Evolutionary conservation across 1,140 invertebrate genomes (phyloP), one percentile per base, ranked within the genome.

Genomic region (Temnothorax longispinosus): DNA sequence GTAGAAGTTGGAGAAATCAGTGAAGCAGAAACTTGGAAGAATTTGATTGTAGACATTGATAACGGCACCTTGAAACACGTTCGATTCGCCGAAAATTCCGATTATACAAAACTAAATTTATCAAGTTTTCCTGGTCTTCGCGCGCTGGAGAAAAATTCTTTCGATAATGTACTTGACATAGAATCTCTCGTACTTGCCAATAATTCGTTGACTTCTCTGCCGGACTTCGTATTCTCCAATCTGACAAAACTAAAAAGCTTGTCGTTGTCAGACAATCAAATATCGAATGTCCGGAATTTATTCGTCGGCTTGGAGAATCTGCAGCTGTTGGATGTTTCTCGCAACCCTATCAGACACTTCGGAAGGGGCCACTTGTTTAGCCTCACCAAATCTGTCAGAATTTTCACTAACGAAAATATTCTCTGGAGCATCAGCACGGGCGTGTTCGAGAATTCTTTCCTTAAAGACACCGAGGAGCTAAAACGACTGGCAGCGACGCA

Each of bases 201-300:
- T 38, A 93, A 93, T 56, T 86, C 76, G 0, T 35, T 93, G 2
- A 71, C 58, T 10, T 67, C 74, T 15, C 88, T 93, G 0, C 92
- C 92, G 2, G 84, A 90, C 1, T 90, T 87, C n/a, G 69, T 93
- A 0, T 93, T 93, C 77, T 88, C 91, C 1, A 91, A 93, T 67
- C 50, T 93, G 8, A 91, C 87, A 5, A 89, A 85, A 10, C 67
- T 93, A 1, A 74, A 88, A 35, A 72, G 44, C 11, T 27, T 93
- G 1, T 92, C 85, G 0, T 71, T 93, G 3, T 80, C 90, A 10
- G 65, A 87, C 5, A 94, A 94, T 71, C 71, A 89, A 7, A 84
- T 94, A n/a, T 38, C 27, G n/a, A 85, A 15, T 10, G 52, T 93
- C 3, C 74, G 89, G 3, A 87, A 90, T 47, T 60, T 88, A 4